A percentile compares a stretch with the other conserved stretches of the same genome.
Evolutionary conservation across 2,888 invertebrate genomes (phyloP).

Genomic region (Volucella inanis): DNA sequence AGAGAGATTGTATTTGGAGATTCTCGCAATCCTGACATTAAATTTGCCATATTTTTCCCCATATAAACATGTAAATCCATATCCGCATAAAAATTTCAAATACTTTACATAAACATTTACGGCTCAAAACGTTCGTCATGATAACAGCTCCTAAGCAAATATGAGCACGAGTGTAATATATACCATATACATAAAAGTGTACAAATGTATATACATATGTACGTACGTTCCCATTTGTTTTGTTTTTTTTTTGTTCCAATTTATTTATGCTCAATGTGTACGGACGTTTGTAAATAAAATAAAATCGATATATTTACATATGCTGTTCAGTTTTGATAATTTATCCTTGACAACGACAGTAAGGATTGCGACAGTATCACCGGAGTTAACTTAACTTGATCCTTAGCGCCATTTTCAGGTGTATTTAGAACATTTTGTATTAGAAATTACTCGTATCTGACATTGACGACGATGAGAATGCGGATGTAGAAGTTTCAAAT

Average conservation of each 20-base stretch:
- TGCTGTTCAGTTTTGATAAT: slow-evolving; percentile 10
- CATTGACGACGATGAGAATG: slow-evolving; percentile 14
- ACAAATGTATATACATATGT: too few relatives aligned
- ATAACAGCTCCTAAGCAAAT: too few relatives aligned
- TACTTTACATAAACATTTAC: too few relatives aligned
- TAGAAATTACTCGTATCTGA: slow-evolving; percentile 1
- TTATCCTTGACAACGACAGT: slow-evolving; percentile 26
- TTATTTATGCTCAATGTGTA: slow-evolving; percentile 17
- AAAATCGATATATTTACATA: slow-evolving; percentile 36
- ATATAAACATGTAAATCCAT: neutral
- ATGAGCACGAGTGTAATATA: too few relatives aligned
- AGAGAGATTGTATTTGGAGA: too few relatives aligned
- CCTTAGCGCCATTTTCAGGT: slow-evolving; percentile 22
- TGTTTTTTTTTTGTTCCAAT: neutral
- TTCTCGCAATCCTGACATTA: neutral
- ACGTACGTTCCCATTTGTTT: neutral
- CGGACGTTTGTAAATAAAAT: slow-evolving; percentile 24
- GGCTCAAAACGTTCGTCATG: too few relatives aligned
- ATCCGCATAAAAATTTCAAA: too few relatives aligned
- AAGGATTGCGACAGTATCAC: slow-evolving; percentile 8
- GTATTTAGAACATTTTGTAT: slow-evolving; percentile 15
- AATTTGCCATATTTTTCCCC: neutral
- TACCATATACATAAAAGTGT: too few relatives aligned
- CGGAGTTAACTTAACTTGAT: slow-evolving; percentile 27
- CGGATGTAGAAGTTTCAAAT: neutral